A percentile compares a stretch with the other conserved stretches of the same genome.
phyloP scores from a whole-genome alignment of 2,888 invertebrate species.

The Eremobia ochroleuca region DNA sequence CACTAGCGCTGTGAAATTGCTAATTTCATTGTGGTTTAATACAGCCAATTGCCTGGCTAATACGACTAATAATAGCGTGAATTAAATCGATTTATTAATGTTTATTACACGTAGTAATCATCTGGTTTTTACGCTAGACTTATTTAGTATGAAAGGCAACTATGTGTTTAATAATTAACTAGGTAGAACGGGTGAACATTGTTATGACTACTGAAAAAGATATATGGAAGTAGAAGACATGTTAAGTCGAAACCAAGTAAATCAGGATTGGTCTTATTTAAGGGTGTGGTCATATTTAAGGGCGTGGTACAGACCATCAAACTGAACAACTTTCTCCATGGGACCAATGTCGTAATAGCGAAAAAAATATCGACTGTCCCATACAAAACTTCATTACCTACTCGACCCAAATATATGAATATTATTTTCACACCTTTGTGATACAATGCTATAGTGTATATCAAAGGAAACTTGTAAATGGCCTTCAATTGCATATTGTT shows the following conservation, averaged over 20 bases:
- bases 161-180: neutral
- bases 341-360: neutral
- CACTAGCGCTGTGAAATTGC: slow-evolving; percentile 26
- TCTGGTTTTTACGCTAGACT: neutral
- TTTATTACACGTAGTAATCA: slow-evolving; percentile 3
- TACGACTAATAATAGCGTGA: slow-evolving; percentile 6
- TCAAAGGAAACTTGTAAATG: neutral
- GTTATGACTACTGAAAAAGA: no score
- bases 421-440: neutral
- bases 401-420: neutral
- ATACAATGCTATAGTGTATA: no score
- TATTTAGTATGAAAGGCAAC: neutral
- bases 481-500: no score
- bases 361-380: neutral
- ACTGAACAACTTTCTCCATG: neutral
- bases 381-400: no score
- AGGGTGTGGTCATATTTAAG: no score
- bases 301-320: no score
- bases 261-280: no score
- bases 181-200: neutral
- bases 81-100: slow-evolving; percentile 15
- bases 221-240: neutral
- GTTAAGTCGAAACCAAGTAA: neutral
- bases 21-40: slow-evolving; percentile 32
- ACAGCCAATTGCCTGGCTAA: slow-evolving; percentile 15